Base-by-base conservation (phyloP, 2,797 vertebrate genomes). In the Galago senegalensis region DNA sequence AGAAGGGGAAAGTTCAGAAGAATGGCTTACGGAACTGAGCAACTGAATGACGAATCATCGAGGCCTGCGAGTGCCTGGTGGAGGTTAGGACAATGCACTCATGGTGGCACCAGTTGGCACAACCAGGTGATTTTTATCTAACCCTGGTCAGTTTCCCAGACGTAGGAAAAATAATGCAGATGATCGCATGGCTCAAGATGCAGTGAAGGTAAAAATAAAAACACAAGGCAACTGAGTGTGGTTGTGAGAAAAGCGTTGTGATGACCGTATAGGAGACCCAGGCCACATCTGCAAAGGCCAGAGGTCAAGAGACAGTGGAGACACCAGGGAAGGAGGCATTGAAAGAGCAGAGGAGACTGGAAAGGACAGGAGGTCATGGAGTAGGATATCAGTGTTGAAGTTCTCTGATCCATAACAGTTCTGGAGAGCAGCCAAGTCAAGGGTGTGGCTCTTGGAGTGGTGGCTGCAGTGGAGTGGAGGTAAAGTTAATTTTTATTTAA, bases 391-490 rank as follows among this genome's bases (percentile, higher is more conserved):
- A 92, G 63, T 56, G 84, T 61, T 97, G 65, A 88, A 89, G 53
- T 91, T 96, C 63, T 96, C 87, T 79, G 89, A 81, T 37, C 53
- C 29, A 3, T 14, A 63, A 56, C 67, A 87, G 46, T 87, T 89
- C 29, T 86, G 87, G 69, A 69, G 29, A 70, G 70, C 56, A 49
- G 88, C 91, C 80, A 96, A 73, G 79, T 76, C n/a, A 69, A 43
- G n/a, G 61, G 46, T n/a, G 46, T 73, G 40, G 20, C 14, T 84
- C 31, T 93, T 83, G 21, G n/a, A 69, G 40, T 49, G 37, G 11
- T 72, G 77, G 49, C 56, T 93, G 34, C 23, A 69, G 18, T 69
- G 21, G n/a, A 96, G 53, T 72, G 43, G 65, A 88, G 56, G 60
- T 25, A 31, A 73, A 79, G 49, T 80, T 92, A 17, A 70, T 85